These are phyloP conservation scores for Trissoscelio sp. DNA, from an alignment of 2,888 invertebrate genomes.

Conservation along the genomic window DNA sequence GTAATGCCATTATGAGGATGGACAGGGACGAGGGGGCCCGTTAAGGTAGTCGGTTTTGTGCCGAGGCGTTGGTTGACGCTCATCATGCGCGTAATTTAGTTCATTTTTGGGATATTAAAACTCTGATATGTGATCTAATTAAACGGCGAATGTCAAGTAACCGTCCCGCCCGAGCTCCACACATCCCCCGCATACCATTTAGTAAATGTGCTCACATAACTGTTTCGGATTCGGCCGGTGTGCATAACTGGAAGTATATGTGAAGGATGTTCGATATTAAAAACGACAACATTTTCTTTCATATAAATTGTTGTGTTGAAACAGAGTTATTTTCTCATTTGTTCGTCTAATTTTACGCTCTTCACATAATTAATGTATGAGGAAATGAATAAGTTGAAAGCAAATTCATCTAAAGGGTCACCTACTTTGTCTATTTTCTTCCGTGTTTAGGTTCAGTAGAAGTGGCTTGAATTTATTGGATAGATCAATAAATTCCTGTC, in stretches of 20 bases:
- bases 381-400: too few relatives aligned
- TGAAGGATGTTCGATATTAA: constrained; percentile 6
- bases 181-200: constrained; percentile 29
- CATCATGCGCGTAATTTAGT: constrained; percentile 7
- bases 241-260: constrained; percentile 20
- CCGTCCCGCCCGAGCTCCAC: background rate
- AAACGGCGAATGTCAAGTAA: constrained; percentile 24
- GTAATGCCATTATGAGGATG: too few relatives aligned
- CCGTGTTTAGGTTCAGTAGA: too few relatives aligned
- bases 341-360: too few relatives aligned
- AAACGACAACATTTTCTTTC: background rate
- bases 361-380: too few relatives aligned
- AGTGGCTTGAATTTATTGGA: background rate
- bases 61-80: too few relatives aligned
- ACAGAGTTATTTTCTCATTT: too few relatives aligned
- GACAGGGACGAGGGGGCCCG: too few relatives aligned
- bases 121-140: constrained; percentile 23
- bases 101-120: constrained; percentile 20
- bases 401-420: too few relatives aligned
- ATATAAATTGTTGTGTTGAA: background rate
- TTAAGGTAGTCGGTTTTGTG: too few relatives aligned
- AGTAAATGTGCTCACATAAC: constrained; percentile 33
- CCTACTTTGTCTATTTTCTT: too few relatives aligned
- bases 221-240: constrained; percentile 11
- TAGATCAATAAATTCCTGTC: constrained; percentile 42